Conservation (phyloP, 1,140 invertebrate species). For the Octopus sinensis region DNA sequence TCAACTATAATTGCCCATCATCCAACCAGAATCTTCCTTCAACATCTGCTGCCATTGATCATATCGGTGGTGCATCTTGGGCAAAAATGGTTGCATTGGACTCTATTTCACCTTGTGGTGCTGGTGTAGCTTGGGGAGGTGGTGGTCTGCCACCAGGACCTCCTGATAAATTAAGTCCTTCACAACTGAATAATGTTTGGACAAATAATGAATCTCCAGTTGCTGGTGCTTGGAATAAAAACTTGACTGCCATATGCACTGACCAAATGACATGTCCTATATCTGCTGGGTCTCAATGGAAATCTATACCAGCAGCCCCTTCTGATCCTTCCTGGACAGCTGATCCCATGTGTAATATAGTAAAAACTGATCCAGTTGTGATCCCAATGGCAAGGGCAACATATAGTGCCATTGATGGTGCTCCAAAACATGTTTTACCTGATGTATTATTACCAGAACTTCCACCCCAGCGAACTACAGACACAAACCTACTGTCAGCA, state of each 20-base stretch:
- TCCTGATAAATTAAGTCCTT: background rate
- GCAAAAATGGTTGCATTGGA: background rate
- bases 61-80: background rate
- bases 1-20: background rate
- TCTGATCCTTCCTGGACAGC: background rate
- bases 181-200: background rate
- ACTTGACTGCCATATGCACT: background rate
- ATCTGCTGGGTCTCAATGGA: background rate
- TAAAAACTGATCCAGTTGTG: background rate
- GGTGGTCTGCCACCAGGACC: background rate
- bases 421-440: background rate
- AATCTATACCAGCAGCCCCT: background rate
- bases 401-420: background rate
- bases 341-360: background rate
- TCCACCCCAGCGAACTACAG: background rate
- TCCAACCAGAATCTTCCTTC: slow-evolving; percentile 1
- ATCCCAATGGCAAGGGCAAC: background rate
- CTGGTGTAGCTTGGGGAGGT: background rate
- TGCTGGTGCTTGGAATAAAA: background rate
- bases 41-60: background rate
- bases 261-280: background rate
- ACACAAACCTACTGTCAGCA: background rate
- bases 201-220: background rate
- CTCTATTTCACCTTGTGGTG: background rate
- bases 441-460: background rate